These are phyloP conservation scores for Sycobia sp. DNA, from an alignment of 1,140 invertebrate genomes.

Conservation along the genomic window DNA sequence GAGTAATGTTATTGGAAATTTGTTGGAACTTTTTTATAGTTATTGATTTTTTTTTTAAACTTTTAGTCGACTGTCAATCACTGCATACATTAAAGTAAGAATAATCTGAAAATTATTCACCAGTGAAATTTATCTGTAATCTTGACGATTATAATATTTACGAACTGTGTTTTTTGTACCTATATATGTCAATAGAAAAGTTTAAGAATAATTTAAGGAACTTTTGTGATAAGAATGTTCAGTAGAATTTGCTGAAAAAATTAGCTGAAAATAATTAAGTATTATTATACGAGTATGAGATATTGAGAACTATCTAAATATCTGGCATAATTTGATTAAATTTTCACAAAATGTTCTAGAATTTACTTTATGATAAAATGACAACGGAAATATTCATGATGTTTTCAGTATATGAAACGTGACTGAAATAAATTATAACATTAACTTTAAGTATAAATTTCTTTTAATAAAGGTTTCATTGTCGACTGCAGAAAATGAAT, in stretches of 20 bases:
- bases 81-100: conserved; percentile 20
- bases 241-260: conserved; percentile 33
- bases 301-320: conserved; percentile 17
- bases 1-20: conserved; percentile 41
- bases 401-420: conserved; percentile 24
- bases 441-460: conserved; percentile 10
- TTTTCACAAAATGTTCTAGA: conserved; percentile 6
- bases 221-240: conserved; percentile 41
- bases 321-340: conserved; percentile 19
- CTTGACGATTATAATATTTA: conserved; percentile 34
- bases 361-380: conserved; percentile 19
- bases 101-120: conserved; percentile 38
- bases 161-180: conserved; percentile 43
- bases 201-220: conserved; percentile 33
- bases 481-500: not conserved
- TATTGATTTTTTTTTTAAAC: conserved; percentile 42
- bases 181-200: conserved; percentile 41
- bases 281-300: conserved; percentile 29
- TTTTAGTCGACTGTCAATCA: conserved; percentile 39
- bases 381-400: conserved; percentile 2
- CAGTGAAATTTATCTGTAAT: conserved; percentile 38
- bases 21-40: conserved; percentile 39
- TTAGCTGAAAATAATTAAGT: conserved; percentile 32
- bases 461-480: conserved; percentile 20
- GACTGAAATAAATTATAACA: conserved; percentile 29